Evolutionary conservation across 2,888 invertebrate species (phyloP), one percentile per base, ranked within the genome.

Genomic region (Pachydiplax longipennis): DNA sequence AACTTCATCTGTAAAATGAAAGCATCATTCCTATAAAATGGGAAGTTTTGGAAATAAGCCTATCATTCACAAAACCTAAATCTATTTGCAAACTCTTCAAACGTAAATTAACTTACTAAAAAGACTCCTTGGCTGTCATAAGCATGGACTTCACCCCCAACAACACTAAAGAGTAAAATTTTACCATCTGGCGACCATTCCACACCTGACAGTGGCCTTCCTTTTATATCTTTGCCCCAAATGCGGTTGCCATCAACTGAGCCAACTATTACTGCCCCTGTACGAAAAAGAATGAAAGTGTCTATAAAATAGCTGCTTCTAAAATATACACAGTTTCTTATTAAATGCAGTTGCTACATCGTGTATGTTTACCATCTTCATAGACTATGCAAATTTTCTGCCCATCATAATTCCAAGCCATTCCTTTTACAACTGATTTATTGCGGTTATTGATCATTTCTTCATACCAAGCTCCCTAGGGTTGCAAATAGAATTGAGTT

Each of bases 381-480:
- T 99, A 99, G 2, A 99, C 99, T 93, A 99, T 99, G 93, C 99
- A 99, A 92, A 99, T 99, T 94, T 98, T 99, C 93, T 97, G 96
- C 0, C 99, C 99, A 95, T 99, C 99, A 44, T 97, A 96, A 92
- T 98, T 99, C 99, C 99, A 99, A n/a, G 98, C 96, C 98, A 99
- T 99, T 91, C 98, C 98, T 92, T 97, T 97, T 0, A 99, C 99
- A 0, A 98, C 97, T 0, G 99, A 99, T 93, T 99, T 99, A 93
- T 99, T 99, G 91, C 99, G 96, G 94, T 99, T 99, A 94, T 99
- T 99, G 92, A 99, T 99, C 99, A 99, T 99, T 94, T 99, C 99
- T 94, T 99, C 99, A 94, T 98, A 98, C 99, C 99, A 99, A 0
- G 98, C 97, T 31, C 98, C 98, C 96, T 97, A 94, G 93, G 92